Evolutionary conservation across 2,797 vertebrate genomes (phyloP).

Genomic region (Pseudomugil tenellus): DNA sequence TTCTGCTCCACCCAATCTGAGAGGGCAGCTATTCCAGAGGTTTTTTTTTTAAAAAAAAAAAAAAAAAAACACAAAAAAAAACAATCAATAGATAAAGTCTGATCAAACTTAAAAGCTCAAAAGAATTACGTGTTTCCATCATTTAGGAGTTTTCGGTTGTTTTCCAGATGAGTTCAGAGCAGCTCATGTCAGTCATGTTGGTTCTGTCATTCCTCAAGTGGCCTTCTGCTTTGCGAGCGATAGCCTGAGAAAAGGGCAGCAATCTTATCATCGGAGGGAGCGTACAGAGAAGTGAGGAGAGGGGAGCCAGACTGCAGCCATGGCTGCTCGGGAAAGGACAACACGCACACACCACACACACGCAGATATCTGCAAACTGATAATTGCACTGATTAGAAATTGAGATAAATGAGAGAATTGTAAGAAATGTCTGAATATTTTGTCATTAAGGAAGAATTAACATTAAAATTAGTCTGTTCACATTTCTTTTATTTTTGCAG

Average conservation of each 20-base stretch:
- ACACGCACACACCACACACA: conserved; percentile 14
- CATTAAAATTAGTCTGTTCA: neutral
- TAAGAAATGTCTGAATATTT: neutral
- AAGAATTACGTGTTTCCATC: conserved; percentile 5
- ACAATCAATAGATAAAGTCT: neutral
- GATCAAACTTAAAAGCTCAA: neutral
- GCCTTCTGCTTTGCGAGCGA: conserved; percentile 70
- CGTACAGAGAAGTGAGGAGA: conserved; percentile 28
- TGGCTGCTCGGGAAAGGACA: conserved; percentile 27
- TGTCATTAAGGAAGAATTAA: neutral
- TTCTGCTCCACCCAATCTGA: conserved; percentile 46
- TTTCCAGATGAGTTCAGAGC: conserved; percentile 24
- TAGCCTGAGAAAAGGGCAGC: conserved; percentile 71
- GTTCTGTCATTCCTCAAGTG: conserved; percentile 75
- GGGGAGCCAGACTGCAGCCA: conserved; percentile 56
- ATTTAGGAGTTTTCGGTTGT: conserved; percentile 44
- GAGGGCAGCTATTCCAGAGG: conserved; percentile 1
- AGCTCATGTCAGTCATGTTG: conserved; percentile 66
- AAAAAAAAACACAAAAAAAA: neutral
- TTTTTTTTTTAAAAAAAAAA: too few relatives aligned
- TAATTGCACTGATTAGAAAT: conserved; percentile 48
- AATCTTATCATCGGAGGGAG: conserved; percentile 69
- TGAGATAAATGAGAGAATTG: conserved; percentile 35
- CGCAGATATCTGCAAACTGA: conserved; percentile 40
- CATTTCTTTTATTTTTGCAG: too few relatives aligned